phyloP scores from a whole-genome alignment of 2,888 invertebrate species.

The Neria commutata region DNA sequence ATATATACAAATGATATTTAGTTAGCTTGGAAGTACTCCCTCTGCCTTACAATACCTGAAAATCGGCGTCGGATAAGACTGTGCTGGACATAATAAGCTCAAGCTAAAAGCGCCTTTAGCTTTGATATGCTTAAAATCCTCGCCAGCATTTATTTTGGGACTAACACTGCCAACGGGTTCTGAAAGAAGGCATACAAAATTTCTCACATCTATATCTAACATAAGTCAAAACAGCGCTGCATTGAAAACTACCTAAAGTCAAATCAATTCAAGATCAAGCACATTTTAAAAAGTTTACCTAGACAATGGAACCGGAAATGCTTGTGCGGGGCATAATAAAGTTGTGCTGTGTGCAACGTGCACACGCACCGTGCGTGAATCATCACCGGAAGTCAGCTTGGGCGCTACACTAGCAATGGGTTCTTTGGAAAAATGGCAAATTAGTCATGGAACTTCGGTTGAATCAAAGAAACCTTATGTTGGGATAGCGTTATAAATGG shows the following conservation, averaged over 20 bases:
- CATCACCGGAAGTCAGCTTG: conserved; percentile 74
- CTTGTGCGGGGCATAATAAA: conserved; percentile 71
- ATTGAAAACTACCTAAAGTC: conserved; percentile 37
- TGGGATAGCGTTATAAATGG: conserved; percentile 23
- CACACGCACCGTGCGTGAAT: conserved; percentile 64
- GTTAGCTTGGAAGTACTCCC: too few relatives aligned
- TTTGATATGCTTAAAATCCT: conserved; percentile 65
- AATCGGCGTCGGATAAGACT: conserved; percentile 71
- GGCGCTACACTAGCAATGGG: conserved; percentile 65
- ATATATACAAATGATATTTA: too few relatives aligned
- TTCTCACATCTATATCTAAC: too few relatives aligned
- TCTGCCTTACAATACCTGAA: conserved; percentile 66
- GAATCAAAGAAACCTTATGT: conserved; percentile 23
- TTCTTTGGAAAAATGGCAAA: conserved; percentile 50
- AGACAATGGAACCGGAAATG: conserved; percentile 73
- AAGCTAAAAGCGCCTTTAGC: conserved; percentile 61
- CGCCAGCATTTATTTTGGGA: conserved; percentile 72
- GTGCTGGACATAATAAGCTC: conserved; percentile 69
- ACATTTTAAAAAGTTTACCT: conserved; percentile 64
- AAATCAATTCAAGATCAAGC: neutral
- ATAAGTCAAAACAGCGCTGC: too few relatives aligned
- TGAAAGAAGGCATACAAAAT: conserved; percentile 29
- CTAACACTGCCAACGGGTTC: conserved; percentile 62
- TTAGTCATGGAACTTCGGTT: neutral
- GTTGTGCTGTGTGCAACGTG: conserved; percentile 63